Evolutionary conservation across 92 coral and sea anemone species (phyloP).

Genomic region (Pocillopora grandis): DNA sequence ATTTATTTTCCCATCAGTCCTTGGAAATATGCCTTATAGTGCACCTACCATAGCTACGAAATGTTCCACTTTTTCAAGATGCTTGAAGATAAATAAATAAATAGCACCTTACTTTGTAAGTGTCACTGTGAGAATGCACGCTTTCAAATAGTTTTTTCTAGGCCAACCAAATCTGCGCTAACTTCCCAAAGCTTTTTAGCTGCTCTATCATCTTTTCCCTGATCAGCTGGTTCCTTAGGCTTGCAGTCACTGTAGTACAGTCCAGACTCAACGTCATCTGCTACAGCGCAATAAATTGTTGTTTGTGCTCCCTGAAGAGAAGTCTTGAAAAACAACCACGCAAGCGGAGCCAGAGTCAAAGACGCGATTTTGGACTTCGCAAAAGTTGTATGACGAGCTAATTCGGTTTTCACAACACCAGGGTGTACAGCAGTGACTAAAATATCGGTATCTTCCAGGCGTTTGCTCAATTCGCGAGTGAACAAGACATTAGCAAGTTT

Average conservation of each 20-base stretch:
- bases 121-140: too few relatives aligned
- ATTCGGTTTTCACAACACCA: constrained; percentile 73
- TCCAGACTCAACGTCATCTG: constrained; percentile 76
- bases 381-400: constrained; percentile 58
- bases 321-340: constrained; percentile 72
- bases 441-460: constrained; percentile 65
- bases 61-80: too few relatives aligned
- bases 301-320: constrained; percentile 85
- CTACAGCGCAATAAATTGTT: constrained; percentile 77
- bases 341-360: constrained; percentile 35
- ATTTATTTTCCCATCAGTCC: too few relatives aligned
- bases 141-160: constrained; percentile 25
- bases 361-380: constrained; percentile 43
- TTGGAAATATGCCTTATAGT: too few relatives aligned
- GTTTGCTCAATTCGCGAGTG: constrained; percentile 70
- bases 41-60: too few relatives aligned
- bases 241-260: constrained; percentile 69
- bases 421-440: constrained; percentile 80
- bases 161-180: constrained; percentile 71
- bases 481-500: constrained; percentile 78
- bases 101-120: too few relatives aligned
- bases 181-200: constrained; percentile 84
- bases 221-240: constrained; percentile 50
- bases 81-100: too few relatives aligned
- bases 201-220: constrained; percentile 72